Base-by-base conservation (phyloP, 2,888 invertebrate genomes). In the Sarcophaga carnaria region DNA sequence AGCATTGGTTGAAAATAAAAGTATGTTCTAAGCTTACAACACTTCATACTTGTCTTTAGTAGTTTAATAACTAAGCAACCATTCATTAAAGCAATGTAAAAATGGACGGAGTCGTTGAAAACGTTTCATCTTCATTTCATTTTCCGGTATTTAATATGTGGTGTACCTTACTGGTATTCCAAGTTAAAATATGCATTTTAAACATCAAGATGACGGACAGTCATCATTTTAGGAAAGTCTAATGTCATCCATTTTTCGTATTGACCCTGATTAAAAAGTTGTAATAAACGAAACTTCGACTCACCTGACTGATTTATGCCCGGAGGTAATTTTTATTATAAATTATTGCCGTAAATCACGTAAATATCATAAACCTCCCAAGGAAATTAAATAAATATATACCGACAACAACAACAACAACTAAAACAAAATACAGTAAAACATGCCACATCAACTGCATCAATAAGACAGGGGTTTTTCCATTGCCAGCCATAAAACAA, bases 331-430 rank as follows among this genome's bases (percentile, higher is more conserved):
- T 81, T 81, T 59, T 88, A 88, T 88, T 87, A 85, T 90, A 91
- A 92, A 90, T 92, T 92, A 92, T 92, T 90, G 90, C 89, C 90
- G 90, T 89, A 92, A 92, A 92, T 92, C 92, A 92, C 92, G 92
- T 91, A 91, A 90, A 89, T 90, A 92, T 90, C 90, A 92, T 90
- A 90, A 92, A 91, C 88, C 88, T 86, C 84, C 87, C 78, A 66
- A 88, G 88, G 81, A 75, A 89, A 83, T 83, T 70, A 45, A 66
- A 88, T 69, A 63, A 72, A 75, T 63, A 54, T 54, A 54, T 17
- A 71, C 64, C 64, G 74, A 80, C 69, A 79, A 81, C 14, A n/a
- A 70, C 49, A 70, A 70, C 14, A 49, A 20, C 10, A 37, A 37
- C 37, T 37, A 37, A 37, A 37, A 37, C 8, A 37, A 37, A 37